These are phyloP conservation scores for Epinephelus fuscoguttatus DNA, from an alignment of 2,113 vertebrate species.

Conservation along the genomic window DNA sequence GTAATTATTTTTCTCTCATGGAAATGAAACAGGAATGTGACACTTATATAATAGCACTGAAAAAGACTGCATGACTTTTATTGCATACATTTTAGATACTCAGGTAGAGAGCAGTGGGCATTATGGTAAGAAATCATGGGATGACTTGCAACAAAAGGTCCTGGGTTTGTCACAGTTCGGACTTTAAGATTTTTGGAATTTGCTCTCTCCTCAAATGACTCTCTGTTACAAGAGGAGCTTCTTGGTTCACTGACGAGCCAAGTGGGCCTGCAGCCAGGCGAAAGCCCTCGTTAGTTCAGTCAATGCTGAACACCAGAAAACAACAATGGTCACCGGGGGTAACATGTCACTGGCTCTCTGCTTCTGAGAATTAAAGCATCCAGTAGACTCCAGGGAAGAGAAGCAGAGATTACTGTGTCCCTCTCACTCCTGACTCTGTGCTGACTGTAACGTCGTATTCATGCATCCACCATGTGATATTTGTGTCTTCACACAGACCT, in stretches of 20 bases:
- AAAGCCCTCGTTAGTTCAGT: slow-evolving; percentile 30
- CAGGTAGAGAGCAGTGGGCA: background rate
- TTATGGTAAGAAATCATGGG: background rate
- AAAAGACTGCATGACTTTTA: background rate
- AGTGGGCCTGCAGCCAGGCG: slow-evolving; percentile 37
- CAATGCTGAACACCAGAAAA: background rate
- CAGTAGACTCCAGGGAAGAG: slow-evolving; percentile 7
- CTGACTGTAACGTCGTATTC: background rate
- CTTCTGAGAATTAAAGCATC: slow-evolving; percentile 18
- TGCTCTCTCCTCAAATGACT: background rate
- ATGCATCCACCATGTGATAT: slow-evolving; percentile 28
- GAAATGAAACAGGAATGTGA: slow-evolving; percentile 1
- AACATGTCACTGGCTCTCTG: background rate
- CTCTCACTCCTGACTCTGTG: background rate
- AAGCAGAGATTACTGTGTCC: background rate
- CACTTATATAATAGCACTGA: background rate
- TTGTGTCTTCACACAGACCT: slow-evolving; percentile 59
- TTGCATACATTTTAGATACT: background rate
- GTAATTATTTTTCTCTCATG: background rate
- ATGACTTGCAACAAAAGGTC: background rate
- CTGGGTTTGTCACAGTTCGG: slow-evolving; percentile 1
- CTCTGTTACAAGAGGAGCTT: slow-evolving; percentile 22
- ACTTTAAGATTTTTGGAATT: slow-evolving; percentile 1
- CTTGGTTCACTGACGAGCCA: slow-evolving; percentile 8
- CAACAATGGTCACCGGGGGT: no score